Percentiles rank a stretch among this genome's conserved stretches.
Evolutionary conservation across 2,888 invertebrate genomes (phyloP).

Genomic region (Diarsia brunnea): DNA sequence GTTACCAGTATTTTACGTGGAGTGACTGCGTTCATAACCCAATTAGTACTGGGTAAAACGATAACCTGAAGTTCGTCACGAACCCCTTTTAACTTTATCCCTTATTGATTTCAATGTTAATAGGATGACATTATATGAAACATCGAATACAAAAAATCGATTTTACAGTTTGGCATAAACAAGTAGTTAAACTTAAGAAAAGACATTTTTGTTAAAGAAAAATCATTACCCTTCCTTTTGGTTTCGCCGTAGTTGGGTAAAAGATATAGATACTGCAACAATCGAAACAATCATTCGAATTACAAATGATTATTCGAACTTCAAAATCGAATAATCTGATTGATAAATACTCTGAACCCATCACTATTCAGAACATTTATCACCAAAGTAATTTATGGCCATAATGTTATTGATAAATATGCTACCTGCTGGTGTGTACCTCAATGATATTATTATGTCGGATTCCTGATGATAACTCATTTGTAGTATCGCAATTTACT

Average conservation of each 20-base stretch:
- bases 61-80: not conserved
- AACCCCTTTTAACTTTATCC: not conserved
- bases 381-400: slow-evolving; percentile 65
- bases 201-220: not conserved
- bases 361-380: slow-evolving; percentile 64
- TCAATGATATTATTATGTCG: slow-evolving; percentile 33
- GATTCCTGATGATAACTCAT: slow-evolving; percentile 40
- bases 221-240: too few relatives aligned
- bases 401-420: slow-evolving; percentile 67
- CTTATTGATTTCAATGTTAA: too few relatives aligned
- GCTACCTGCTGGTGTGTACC: slow-evolving; percentile 58
- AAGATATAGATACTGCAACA: not conserved
- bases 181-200: not conserved
- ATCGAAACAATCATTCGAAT: not conserved
- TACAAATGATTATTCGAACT: not conserved
- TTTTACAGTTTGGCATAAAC: not conserved
- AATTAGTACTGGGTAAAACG: not conserved
- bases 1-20: not conserved
- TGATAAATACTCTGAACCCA: not conserved
- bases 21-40: not conserved
- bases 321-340: slow-evolving; percentile 4
- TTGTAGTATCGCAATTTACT: slow-evolving; percentile 31
- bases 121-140: not conserved
- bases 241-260: too few relatives aligned
- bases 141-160: not conserved